Evolutionary conservation across 2,888 invertebrate species (phyloP).

Genomic region (Alsophila aescularia): DNA sequence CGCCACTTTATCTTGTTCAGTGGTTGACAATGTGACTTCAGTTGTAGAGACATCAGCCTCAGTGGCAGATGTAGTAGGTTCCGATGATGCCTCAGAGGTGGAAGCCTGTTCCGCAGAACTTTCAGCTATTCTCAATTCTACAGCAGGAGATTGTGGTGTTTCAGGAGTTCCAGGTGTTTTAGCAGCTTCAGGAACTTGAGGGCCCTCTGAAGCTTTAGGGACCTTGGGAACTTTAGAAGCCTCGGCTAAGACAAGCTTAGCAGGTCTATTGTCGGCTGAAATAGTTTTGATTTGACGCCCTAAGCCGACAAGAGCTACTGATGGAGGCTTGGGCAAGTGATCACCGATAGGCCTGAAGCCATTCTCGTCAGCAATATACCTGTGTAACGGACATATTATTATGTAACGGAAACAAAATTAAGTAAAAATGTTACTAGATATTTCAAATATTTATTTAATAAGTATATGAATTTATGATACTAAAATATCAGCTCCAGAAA

Average conservation of each 20-base stretch:
- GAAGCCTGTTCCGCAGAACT: conserved; percentile 19
- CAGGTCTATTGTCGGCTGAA: conserved; percentile 48
- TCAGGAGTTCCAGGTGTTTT: neutral
- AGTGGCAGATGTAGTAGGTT: conserved; percentile 11
- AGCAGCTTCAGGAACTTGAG: neutral
- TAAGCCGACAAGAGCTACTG: conserved; percentile 16
- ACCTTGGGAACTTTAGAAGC: neutral
- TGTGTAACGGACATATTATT: conserved; percentile 40
- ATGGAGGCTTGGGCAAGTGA: conserved; percentile 52
- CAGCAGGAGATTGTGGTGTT: neutral
- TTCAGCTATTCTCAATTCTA: neutral
- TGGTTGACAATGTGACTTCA: conserved; percentile 14
- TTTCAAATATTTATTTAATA: too few relatives aligned
- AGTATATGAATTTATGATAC: too few relatives aligned
- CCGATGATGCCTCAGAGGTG: conserved; percentile 20
- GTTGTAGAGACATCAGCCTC: conserved; percentile 17
- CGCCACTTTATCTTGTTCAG: conserved; percentile 8
- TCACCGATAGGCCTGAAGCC: conserved; percentile 88
- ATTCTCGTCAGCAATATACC: conserved; percentile 89
- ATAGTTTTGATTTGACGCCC: conserved; percentile 44
- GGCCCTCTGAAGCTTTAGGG: neutral
- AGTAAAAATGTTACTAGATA: too few relatives aligned
- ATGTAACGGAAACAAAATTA: too few relatives aligned
- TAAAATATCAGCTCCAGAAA: too few relatives aligned
- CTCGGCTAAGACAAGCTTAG: conserved; percentile 31